Conservation (phyloP, 2,888 invertebrate species). For the Eupithecia subfuscata region DNA sequence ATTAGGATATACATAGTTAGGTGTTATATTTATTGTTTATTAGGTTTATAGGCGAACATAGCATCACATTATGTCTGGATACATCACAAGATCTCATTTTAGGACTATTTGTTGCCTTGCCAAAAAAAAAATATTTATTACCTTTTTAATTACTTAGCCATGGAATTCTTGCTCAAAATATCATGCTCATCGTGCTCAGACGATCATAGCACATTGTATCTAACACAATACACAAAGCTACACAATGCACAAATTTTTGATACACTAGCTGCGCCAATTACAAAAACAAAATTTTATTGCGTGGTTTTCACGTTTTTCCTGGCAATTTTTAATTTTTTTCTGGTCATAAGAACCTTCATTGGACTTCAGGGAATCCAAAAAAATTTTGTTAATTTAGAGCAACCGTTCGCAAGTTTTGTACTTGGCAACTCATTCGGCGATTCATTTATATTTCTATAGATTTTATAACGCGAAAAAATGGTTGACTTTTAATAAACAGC, state of each 20-base stretch:
- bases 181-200: conserved; percentile 71
- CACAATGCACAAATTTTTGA: neutral
- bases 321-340: neutral
- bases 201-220: conserved; percentile 35
- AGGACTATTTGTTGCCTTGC: conserved; percentile 77
- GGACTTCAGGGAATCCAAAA: neutral
- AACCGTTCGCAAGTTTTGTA: neutral
- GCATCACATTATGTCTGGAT: conserved; percentile 51
- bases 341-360: neutral
- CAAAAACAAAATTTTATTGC: no score
- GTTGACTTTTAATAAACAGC: neutral
- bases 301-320: neutral
- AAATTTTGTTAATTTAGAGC: neutral
- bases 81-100: conserved; percentile 78
- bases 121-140: conserved; percentile 67
- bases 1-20: conserved; percentile 30
- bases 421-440: neutral
- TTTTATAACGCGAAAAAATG: neutral
- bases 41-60: conserved; percentile 48
- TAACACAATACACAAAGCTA: neutral
- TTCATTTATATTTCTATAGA: neutral
- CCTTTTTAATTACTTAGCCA: conserved; percentile 43
- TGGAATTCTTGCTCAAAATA: conserved; percentile 57
- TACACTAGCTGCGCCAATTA: neutral
- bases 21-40: conserved; percentile 57